These are phyloP conservation scores for Strigamia crassipes DNA, from an alignment of 2,888 invertebrate genomes.

Conservation along the genomic window DNA sequence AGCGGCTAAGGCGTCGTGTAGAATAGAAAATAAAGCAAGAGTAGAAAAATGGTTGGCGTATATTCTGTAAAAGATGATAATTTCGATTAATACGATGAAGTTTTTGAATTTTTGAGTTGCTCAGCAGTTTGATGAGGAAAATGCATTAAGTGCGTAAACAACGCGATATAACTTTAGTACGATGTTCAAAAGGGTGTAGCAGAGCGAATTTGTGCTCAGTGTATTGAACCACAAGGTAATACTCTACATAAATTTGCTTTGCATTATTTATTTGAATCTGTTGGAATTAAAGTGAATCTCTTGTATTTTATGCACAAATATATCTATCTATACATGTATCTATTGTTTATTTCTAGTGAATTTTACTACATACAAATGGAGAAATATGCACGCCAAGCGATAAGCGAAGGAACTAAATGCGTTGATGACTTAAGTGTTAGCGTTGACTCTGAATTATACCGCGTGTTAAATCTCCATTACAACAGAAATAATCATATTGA, in stretches of 20 bases:
- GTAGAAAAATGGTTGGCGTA: neutral
- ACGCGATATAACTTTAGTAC: slow-evolving; percentile 33
- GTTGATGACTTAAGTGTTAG: slow-evolving; percentile 92
- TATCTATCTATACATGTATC: neutral
- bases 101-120: neutral
- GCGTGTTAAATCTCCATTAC: slow-evolving; percentile 97
- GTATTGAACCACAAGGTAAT: slow-evolving; percentile 36
- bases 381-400: slow-evolving; percentile 97
- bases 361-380: slow-evolving; percentile 99
- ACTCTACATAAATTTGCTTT: slow-evolving; percentile 38
- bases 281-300: slow-evolving; percentile 34
- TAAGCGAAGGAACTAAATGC: slow-evolving; percentile 92
- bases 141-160: slow-evolving; percentile 36
- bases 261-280: slow-evolving; percentile 38
- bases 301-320: neutral
- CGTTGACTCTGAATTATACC: slow-evolving; percentile 94
- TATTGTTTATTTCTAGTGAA: slow-evolving; percentile 74
- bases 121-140: neutral
- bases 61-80: neutral
- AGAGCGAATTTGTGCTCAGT: slow-evolving; percentile 38
- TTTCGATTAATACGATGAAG: neutral
- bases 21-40: neutral
- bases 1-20: neutral
- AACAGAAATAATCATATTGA: slow-evolving; percentile 96
- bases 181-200: slow-evolving; percentile 23